Percentiles rank a stretch among this genome's conserved stretches.
Conservation (phyloP, 2,888 invertebrate genomes). For the Nezara viridula region DNA sequence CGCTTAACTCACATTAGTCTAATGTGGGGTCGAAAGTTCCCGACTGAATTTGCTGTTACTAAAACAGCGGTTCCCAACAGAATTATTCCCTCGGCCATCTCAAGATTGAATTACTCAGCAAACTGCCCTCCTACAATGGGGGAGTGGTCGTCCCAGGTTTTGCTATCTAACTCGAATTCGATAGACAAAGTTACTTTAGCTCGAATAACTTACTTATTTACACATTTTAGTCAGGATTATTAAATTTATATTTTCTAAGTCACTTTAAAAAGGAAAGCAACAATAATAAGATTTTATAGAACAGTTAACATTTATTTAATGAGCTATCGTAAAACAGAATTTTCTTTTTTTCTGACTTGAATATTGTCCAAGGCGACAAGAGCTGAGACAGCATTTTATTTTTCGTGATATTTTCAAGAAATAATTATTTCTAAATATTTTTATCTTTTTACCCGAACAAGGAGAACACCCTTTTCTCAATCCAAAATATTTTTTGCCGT, state of each 20-base stretch:
- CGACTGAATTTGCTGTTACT: slow-evolving; percentile 7
- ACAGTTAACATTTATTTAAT: neutral
- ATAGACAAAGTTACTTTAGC: neutral
- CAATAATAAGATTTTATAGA: too few species aligned
- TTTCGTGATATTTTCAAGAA: neutral
- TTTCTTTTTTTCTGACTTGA: neutral
- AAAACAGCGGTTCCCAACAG: slow-evolving; percentile 25
- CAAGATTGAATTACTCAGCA: slow-evolving; percentile 2
- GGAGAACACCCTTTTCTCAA: neutral
- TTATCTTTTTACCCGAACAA: neutral
- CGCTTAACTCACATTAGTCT: slow-evolving; percentile 30
- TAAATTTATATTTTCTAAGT: too few species aligned
- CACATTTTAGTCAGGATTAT: too few species aligned
- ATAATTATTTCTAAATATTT: neutral
- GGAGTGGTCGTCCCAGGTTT: neutral
- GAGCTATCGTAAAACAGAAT: neutral
- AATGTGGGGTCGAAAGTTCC: slow-evolving; percentile 31
- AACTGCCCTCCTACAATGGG: neutral
- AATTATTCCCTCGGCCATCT: neutral
- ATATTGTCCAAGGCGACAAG: neutral
- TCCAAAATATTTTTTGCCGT: neutral
- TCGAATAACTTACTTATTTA: too few species aligned
- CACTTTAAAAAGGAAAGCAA: too few species aligned
- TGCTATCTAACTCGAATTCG: neutral
- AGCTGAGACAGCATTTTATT: neutral